phyloP scores from a whole-genome alignment of 2,888 invertebrate genomes.

The Acanthosepion pharaonis region DNA sequence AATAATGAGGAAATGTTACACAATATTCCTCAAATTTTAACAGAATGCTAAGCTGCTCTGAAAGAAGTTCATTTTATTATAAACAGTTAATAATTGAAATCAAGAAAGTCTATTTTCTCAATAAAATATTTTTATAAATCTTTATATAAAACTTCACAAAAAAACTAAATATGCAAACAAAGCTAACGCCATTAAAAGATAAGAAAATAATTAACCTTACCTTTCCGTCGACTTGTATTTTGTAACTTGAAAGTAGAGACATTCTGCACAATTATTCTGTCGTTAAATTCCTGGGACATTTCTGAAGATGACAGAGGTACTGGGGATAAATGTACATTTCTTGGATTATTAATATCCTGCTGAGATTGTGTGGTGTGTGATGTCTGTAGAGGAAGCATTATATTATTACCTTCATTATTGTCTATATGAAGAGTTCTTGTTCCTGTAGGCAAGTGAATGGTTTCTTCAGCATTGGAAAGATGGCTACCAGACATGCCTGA shows the following conservation, averaged over 20 bases:
- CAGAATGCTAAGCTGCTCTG: too few species aligned
- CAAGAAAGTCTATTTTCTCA: too few species aligned
- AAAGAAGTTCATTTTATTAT: too few species aligned
- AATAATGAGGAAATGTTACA: too few species aligned
- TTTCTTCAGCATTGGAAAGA: not conserved
- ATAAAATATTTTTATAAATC: too few species aligned
- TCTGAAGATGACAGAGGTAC: not conserved
- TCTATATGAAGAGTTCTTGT: not conserved
- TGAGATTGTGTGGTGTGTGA: not conserved
- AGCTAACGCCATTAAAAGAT: not conserved
- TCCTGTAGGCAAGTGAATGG: not conserved
- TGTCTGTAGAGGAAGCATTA: not conserved
- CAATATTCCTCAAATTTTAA: too few species aligned
- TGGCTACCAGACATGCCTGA: not conserved
- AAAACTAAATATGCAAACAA: too few species aligned
- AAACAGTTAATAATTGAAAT: too few species aligned
- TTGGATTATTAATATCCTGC: not conserved
- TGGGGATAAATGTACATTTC: not conserved
- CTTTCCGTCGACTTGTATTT: slow-evolving; percentile 13
- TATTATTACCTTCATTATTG: not conserved
- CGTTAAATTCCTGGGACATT: not conserved
- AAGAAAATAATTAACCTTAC: not conserved
- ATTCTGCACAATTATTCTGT: not conserved
- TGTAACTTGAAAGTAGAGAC: not conserved
- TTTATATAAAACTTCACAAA: too few species aligned